These are phyloP conservation scores for Ichneumoninae sp. DNA, from an alignment of 2,888 invertebrate species.

Conservation along the genomic window DNA sequence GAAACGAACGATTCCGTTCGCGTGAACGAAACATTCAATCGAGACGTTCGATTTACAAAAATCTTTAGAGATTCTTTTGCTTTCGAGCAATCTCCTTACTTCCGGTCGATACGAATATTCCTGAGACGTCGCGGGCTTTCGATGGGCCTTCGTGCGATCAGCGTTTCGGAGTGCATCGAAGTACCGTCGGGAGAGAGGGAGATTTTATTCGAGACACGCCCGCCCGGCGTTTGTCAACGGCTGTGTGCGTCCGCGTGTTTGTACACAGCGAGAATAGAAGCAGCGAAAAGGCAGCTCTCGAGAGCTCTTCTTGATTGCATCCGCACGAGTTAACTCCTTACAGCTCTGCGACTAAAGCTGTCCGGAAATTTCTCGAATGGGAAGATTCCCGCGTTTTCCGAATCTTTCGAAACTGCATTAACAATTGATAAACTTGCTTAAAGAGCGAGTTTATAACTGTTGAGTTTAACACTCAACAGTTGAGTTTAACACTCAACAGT, in stretches of 20 bases:
- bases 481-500: background rate
- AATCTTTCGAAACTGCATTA: conserved; percentile 1
- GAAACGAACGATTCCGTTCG: no score
- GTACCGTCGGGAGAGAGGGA: conserved; percentile 15
- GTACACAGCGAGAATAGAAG: background rate
- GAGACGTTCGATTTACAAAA: no score
- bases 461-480: background rate
- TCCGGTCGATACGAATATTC: conserved; percentile 13
- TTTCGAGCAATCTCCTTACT: background rate
- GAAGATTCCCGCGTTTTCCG: background rate
- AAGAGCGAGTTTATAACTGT: background rate
- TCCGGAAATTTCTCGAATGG: background rate
- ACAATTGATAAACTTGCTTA: conserved; percentile 13
- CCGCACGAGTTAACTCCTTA: conserved; percentile 27
- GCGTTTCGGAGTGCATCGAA: conserved; percentile 43
- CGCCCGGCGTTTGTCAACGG: conserved; percentile 43
- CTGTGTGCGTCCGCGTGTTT: conserved; percentile 3
- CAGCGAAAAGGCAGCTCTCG: conserved; percentile 23
- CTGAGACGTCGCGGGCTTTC: background rate
- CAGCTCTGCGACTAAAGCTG: background rate
- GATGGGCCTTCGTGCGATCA: conserved; percentile 1
- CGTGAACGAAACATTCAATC: no score
- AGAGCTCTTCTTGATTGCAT: conserved; percentile 36
- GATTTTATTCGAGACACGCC: conserved; percentile 49
- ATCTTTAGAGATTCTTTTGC: no score